These are phyloP conservation scores for Cryptoblepharus egeriae DNA, from an alignment of 2,797 vertebrate species.

Conservation along the genomic window DNA sequence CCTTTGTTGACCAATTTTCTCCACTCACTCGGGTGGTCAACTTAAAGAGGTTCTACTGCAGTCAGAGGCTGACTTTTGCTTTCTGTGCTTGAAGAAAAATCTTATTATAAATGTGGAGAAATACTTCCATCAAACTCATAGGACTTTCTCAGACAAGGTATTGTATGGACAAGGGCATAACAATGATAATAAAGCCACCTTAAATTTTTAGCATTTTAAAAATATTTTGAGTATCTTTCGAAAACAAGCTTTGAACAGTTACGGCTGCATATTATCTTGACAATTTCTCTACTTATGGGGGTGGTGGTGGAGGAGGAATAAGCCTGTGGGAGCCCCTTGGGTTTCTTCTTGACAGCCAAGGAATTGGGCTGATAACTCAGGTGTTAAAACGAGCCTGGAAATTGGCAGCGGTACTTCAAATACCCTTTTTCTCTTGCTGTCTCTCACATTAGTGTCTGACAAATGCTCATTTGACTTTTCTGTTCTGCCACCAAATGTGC, in stretches of 20 bases:
- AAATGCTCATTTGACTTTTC: slow-evolving; percentile 15
- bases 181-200: too few species aligned
- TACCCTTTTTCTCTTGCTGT: rapidly evolving
- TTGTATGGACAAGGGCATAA: too few species aligned
- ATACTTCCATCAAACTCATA: too few species aligned
- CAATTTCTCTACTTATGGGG: background rate
- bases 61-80: too few species aligned
- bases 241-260: background rate
- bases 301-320: too few species aligned
- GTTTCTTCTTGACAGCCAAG: slow-evolving; percentile 22
- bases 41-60: too few species aligned
- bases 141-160: too few species aligned
- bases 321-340: background rate
- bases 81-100: too few species aligned
- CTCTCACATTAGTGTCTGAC: background rate
- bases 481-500: background rate
- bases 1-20: too few species aligned
- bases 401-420: background rate
- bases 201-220: background rate
- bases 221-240: background rate
- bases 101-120: too few species aligned
- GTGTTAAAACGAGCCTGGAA: background rate
- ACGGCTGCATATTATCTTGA: background rate
- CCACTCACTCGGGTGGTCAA: too few species aligned
- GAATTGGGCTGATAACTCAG: slow-evolving; percentile 33